Evolutionary conservation across 2,888 invertebrate species (phyloP).

Genomic region (Camponotus fellah): DNA sequence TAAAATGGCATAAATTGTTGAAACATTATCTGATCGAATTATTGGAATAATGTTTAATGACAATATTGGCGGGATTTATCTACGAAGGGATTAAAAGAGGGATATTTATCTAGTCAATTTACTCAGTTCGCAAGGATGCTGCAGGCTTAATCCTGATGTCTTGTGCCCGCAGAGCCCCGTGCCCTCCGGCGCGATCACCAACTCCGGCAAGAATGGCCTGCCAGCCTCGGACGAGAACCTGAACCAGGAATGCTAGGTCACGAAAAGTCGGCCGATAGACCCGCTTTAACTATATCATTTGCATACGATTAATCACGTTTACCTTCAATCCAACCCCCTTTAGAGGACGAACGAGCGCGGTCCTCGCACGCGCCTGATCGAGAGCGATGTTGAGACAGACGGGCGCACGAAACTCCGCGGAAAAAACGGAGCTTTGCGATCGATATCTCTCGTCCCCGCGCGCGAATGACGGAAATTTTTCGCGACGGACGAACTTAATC

Average conservation of each 20-base stretch:
- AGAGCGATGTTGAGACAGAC: background rate
- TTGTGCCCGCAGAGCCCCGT: conserved; percentile 83
- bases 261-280: conserved; percentile 66
- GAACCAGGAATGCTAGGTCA: conserved; percentile 83
- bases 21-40: background rate
- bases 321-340: conserved; percentile 49
- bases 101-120: conserved; percentile 33
- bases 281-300: conserved; percentile 69
- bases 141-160: conserved; percentile 67
- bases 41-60: conserved; percentile 8
- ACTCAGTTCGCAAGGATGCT: conserved; percentile 28
- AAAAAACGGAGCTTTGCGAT: conserved; percentile 3
- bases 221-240: conserved; percentile 84
- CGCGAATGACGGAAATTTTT: conserved; percentile 16
- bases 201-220: conserved; percentile 82
- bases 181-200: conserved; percentile 80
- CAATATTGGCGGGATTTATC: background rate
- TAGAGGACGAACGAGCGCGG: conserved; percentile 43
- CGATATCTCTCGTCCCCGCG: conserved; percentile 15
- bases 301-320: conserved; percentile 70
- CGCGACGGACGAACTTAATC: conserved; percentile 31
- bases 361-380: conserved; percentile 36
- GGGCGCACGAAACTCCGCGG: conserved; percentile 25
- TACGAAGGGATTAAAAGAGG: conserved; percentile 13
- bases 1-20: background rate